Percentiles rank a stretch among this genome's conserved stretches.
Conservation (phyloP, 2,888 invertebrate species). For the Macrostomum cliftonense region DNA sequence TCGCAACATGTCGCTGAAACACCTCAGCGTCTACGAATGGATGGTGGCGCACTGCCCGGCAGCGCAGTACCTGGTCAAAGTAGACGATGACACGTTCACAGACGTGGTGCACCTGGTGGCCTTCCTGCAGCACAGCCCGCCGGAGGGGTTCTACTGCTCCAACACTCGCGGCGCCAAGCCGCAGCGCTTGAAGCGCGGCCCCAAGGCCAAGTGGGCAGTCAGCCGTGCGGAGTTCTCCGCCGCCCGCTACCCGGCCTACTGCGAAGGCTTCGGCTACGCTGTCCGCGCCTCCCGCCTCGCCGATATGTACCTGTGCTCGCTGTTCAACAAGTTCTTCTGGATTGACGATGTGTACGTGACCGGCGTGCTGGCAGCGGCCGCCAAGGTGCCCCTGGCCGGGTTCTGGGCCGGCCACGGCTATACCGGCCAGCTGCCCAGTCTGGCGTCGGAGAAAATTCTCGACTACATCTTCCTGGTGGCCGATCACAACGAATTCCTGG, state of each 20-base stretch:
- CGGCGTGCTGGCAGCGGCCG: slow-evolving; percentile 4
- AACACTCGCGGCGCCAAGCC: not conserved
- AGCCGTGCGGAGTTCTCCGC: slow-evolving; percentile 4
- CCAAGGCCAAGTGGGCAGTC: slow-evolving; percentile 6
- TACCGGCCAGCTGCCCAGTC: slow-evolving; percentile 7
- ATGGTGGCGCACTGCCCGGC: slow-evolving; percentile 3
- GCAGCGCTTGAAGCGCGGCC: not conserved
- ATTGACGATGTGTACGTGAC: slow-evolving; percentile 9
- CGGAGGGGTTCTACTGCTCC: slow-evolving; percentile 5
- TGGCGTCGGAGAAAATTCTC: slow-evolving; percentile 3
- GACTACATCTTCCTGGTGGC: slow-evolving; percentile 6
- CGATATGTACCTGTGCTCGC: slow-evolving; percentile 4
- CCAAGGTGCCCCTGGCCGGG: slow-evolving; percentile 1
- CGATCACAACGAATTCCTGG: slow-evolving; percentile 4
- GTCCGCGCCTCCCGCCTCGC: not conserved
- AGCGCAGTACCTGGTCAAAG: slow-evolving; percentile 9
- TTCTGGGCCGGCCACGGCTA: slow-evolving; percentile 8
- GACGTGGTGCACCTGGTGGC: slow-evolving; percentile 7
- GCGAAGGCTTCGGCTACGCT: slow-evolving; percentile 9
- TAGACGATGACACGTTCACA: slow-evolving; percentile 9
- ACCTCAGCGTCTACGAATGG: slow-evolving; percentile 8
- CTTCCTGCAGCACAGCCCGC: not conserved
- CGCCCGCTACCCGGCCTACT: slow-evolving; percentile 6
- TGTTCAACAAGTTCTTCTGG: slow-evolving; percentile 10
- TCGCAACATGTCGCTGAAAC: slow-evolving; percentile 9